These are phyloP conservation scores for Mallotus villosus DNA, from an alignment of 2,797 vertebrate genomes.

Conservation along the genomic window DNA sequence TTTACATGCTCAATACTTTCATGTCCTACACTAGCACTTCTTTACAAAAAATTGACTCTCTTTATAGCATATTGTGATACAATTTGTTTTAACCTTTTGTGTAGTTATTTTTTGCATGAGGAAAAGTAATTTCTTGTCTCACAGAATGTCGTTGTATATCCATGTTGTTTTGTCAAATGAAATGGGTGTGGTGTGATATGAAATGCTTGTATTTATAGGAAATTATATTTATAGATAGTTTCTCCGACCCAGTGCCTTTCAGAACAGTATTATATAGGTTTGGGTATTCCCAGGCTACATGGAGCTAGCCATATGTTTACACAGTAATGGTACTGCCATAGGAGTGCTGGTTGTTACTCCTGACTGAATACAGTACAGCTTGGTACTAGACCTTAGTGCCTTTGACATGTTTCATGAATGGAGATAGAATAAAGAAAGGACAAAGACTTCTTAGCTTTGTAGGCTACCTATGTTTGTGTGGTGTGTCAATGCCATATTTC, in stretches of 20 bases:
- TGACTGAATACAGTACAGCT: conserved; percentile 49
- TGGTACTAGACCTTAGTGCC: conserved; percentile 58
- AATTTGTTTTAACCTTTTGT: background rate
- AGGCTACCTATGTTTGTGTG: background rate
- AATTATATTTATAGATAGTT: conserved; percentile 66
- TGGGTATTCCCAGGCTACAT: conserved; percentile 34
- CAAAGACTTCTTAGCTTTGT: background rate
- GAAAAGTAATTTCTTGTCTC: conserved; percentile 21
- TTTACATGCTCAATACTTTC: conserved; percentile 29
- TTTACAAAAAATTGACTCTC: conserved; percentile 8
- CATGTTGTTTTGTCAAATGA: conserved; percentile 29
- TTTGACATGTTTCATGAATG: conserved; percentile 57
- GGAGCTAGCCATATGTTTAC: conserved; percentile 70
- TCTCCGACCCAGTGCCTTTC: conserved; percentile 56
- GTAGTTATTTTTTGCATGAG: conserved; percentile 17
- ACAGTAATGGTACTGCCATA: conserved; percentile 50
- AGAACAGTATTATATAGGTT: conserved; percentile 40
- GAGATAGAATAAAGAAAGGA: conserved; percentile 23
- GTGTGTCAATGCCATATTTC: conserved; percentile 40
- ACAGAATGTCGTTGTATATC: conserved; percentile 37
- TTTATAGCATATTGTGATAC: background rate
- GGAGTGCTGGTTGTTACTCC: conserved; percentile 65
- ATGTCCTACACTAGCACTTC: conserved; percentile 11
- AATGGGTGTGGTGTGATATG: conserved; percentile 32
- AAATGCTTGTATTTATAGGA: conserved; percentile 38